These are phyloP conservation scores for Urocolius indicus DNA, from an alignment of 2,113 vertebrate species.

Conservation along the genomic window DNA sequence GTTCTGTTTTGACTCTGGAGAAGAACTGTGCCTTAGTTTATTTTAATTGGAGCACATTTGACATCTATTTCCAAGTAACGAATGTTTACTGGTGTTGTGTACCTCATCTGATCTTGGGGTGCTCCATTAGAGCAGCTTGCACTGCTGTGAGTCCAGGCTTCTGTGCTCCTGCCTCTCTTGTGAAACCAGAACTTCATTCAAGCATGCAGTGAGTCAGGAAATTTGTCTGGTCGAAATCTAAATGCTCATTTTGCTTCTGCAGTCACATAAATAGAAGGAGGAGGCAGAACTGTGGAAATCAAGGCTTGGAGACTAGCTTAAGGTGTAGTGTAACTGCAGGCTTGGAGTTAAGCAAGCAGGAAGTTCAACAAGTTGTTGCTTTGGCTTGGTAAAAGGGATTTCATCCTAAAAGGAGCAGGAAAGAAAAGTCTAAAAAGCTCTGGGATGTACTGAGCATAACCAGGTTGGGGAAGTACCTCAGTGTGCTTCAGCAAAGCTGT, in stretches of 20 bases:
- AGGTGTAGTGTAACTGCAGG: background rate
- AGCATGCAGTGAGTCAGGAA: background rate
- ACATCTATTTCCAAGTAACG: background rate
- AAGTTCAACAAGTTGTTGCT: background rate
- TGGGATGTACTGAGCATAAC: background rate
- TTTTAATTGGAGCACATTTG: background rate
- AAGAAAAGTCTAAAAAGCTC: background rate
- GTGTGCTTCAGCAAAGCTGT: background rate
- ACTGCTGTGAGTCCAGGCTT: background rate
- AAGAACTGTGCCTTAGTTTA: background rate
- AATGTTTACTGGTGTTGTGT: background rate
- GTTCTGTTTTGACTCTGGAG: background rate
- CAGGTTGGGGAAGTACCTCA: background rate
- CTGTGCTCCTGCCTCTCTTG: background rate
- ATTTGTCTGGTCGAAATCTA: background rate
- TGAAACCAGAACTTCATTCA: background rate
- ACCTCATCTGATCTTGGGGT: background rate
- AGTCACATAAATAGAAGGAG: background rate
- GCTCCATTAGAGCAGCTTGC: background rate
- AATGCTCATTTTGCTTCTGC: background rate
- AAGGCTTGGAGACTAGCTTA: background rate
- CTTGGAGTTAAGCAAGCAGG: background rate
- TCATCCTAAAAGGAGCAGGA: background rate
- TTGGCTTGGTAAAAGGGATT: background rate
- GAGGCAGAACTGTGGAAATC: background rate